A percentile compares a stretch with the other conserved stretches of the same genome.
phyloP scores from a whole-genome alignment of 2,113 vertebrate genomes.

The mouse (Mus musculus) region DNA sequence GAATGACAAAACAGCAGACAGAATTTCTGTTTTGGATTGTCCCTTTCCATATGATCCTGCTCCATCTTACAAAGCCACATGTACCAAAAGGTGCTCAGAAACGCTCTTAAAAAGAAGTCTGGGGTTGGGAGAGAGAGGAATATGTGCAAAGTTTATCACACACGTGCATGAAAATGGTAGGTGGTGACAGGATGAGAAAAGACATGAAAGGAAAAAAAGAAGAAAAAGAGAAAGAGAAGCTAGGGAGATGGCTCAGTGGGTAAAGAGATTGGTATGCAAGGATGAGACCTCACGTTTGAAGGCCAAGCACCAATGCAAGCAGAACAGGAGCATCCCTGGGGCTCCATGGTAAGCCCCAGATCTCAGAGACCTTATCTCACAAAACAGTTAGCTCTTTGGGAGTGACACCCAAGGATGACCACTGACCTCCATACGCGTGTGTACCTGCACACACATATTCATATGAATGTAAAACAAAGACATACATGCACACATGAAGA shows the following conservation, averaged over 20 bases:
- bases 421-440: not conserved
- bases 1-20: not conserved
- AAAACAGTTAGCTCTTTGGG: not conserved
- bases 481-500: not conserved
- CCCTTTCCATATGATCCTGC: not conserved
- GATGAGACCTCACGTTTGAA: not conserved
- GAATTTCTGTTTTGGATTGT: not conserved
- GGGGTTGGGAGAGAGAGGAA: too few relatives aligned
- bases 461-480: not conserved
- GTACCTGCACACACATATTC: not conserved
- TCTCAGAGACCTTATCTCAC: not conserved
- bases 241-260: not conserved
- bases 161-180: not conserved
- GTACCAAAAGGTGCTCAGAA: not conserved
- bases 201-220: not conserved
- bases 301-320: not conserved
- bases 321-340: not conserved
- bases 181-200: not conserved
- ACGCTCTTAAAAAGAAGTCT: not conserved
- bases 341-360: not conserved
- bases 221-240: too few relatives aligned
- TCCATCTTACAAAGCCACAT: not conserved
- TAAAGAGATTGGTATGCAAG: not conserved
- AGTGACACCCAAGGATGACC: too few relatives aligned
- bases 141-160: not conserved